phyloP scores from a whole-genome alignment of 2,888 invertebrate species.

The Heliconius erato region DNA sequence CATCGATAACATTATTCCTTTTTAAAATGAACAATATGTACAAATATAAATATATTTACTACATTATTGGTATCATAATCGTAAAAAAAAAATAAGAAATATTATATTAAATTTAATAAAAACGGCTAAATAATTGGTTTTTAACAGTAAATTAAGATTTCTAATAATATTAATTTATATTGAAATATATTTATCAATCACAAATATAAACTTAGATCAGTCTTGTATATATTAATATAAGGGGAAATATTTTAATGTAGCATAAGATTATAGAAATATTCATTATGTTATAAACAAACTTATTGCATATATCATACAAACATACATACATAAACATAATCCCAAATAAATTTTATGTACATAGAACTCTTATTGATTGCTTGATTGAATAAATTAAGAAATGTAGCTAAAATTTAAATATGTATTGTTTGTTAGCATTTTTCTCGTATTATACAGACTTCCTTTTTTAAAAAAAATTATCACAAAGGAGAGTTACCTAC shows the following conservation, averaged over 20 bases:
- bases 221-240: constrained; percentile 19
- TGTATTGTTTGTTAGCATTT: no score
- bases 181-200: constrained; percentile 21
- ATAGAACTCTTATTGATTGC: background rate
- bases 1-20: background rate
- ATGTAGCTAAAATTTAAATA: no score
- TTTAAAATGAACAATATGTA: background rate
- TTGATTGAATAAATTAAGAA: no score
- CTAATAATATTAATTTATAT: constrained; percentile 10
- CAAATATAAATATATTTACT: constrained; percentile 1
- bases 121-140: background rate
- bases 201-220: constrained; percentile 16
- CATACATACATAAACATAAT: constrained; percentile 11
- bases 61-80: background rate
- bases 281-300: background rate
- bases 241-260: constrained; percentile 21
- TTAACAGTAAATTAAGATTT: background rate
- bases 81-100: background rate
- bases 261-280: constrained; percentile 21
- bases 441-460: no score
- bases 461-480: no score
- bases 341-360: background rate
- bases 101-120: background rate
- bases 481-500: no score
- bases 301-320: constrained; percentile 6